These are phyloP conservation scores for Enteromius argenteus DNA, from an alignment of 2,797 vertebrate genomes.

Conservation along the genomic window DNA sequence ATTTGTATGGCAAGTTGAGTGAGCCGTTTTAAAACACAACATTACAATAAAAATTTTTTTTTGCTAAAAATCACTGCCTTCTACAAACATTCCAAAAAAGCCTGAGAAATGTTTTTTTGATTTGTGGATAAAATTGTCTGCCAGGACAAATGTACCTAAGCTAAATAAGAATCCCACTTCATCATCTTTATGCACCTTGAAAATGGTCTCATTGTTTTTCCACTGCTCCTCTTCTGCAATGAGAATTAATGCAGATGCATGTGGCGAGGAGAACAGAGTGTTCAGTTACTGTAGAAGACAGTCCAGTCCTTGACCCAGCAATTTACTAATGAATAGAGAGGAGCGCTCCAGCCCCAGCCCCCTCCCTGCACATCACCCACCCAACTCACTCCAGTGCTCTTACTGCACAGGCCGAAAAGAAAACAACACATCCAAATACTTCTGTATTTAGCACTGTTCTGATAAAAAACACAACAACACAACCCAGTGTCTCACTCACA, in stretches of 20 bases:
- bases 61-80: not conserved
- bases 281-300: slow-evolving; percentile 14
- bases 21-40: too few relatives aligned
- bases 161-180: not conserved
- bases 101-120: too few relatives aligned
- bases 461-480: too few relatives aligned
- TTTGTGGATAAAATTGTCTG: not conserved
- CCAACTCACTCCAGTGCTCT: not conserved
- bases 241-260: not conserved
- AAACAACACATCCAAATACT: not conserved
- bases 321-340: slow-evolving; percentile 43
- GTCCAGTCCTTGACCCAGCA: slow-evolving; percentile 26
- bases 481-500: not conserved
- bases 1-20: too few relatives aligned
- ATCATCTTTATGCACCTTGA: not conserved
- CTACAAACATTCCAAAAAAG: not conserved
- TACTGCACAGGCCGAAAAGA: not conserved
- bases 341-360: not conserved
- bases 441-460: not conserved
- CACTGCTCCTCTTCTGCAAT: not conserved
- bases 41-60: too few relatives aligned
- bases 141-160: not conserved
- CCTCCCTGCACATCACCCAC: not conserved
- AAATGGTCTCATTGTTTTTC: not conserved
- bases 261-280: slow-evolving; percentile 12